Conservation (phyloP, 2,797 vertebrate species). For the Todus mexicanus region DNA sequence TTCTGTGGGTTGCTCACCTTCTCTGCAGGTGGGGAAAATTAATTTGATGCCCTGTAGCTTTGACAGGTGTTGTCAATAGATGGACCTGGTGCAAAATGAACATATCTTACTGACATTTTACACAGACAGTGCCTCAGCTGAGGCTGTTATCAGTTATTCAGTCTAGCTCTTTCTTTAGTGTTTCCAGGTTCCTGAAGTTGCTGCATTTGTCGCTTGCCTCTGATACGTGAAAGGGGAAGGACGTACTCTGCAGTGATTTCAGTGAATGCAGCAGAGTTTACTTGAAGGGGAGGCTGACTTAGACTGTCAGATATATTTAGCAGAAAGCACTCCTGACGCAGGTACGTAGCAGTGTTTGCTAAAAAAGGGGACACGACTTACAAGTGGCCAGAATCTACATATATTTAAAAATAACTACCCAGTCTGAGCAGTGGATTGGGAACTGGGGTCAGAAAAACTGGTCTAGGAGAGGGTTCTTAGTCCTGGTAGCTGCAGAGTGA, state of each 20-base stretch:
- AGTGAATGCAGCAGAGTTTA: not conserved
- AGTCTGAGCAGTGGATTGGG: not conserved
- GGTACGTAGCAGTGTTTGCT: not conserved
- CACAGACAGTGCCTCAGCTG: not conserved
- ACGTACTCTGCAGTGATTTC: not conserved
- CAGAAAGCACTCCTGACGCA: not conserved
- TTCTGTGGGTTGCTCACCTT: not conserved
- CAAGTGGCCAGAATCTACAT: no score
- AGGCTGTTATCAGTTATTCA: not conserved
- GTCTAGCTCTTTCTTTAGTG: not conserved
- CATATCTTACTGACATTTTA: not conserved
- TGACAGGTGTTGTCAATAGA: not conserved
- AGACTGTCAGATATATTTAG: not conserved
- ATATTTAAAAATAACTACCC: not conserved
- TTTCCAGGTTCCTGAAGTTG: not conserved
- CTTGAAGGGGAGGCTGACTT: not conserved
- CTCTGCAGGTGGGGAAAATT: not conserved
- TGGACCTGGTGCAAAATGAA: not conserved
- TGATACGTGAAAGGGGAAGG: not conserved
- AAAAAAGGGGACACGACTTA: not conserved
- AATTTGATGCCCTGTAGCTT: slow-evolving; percentile 21
- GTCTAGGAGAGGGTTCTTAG: not conserved
- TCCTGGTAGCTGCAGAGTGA: not conserved
- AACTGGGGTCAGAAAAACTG: not conserved
- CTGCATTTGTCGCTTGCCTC: not conserved